These are phyloP conservation scores for Adelognathus sp. DNA, from an alignment of 2,888 invertebrate genomes.

Conservation along the genomic window DNA sequence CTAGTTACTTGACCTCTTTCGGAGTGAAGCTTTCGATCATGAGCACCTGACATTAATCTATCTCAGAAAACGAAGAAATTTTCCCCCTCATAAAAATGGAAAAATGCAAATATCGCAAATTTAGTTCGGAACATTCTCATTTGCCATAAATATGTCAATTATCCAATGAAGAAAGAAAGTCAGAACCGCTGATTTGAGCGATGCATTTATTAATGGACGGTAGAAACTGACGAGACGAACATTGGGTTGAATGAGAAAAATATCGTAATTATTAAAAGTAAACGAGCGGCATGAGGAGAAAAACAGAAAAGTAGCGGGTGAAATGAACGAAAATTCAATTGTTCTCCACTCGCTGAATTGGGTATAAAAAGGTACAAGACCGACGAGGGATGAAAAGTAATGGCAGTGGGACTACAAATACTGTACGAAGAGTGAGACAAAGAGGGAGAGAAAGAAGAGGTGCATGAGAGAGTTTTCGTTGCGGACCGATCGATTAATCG, in stretches of 20 bases:
- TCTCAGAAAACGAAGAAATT: too few species aligned
- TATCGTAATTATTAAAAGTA: conserved; percentile 17
- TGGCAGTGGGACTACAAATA: neutral
- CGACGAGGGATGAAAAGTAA: neutral
- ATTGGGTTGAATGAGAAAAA: conserved; percentile 31
- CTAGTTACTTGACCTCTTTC: too few species aligned
- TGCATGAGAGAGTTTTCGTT: neutral
- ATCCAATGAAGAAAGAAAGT: neutral
- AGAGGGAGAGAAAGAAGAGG: neutral
- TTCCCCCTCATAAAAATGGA: too few species aligned
- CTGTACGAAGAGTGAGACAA: too few species aligned
- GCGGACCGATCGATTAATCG: conserved; percentile 15
- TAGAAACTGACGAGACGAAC: neutral
- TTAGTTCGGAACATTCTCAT: too few species aligned
- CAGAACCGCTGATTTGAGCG: neutral
- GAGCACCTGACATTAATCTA: too few species aligned
- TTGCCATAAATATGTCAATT: neutral
- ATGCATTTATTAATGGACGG: neutral
- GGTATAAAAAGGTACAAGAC: conserved; percentile 2
- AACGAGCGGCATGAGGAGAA: neutral
- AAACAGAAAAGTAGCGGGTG: neutral
- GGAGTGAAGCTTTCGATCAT: too few species aligned
- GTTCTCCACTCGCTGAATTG: neutral
- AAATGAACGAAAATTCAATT: conserved; percentile 33
- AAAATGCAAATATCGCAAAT: too few species aligned